Evolutionary conservation across 1,140 invertebrate species (phyloP).

Genomic region (Eumaeus atala): DNA sequence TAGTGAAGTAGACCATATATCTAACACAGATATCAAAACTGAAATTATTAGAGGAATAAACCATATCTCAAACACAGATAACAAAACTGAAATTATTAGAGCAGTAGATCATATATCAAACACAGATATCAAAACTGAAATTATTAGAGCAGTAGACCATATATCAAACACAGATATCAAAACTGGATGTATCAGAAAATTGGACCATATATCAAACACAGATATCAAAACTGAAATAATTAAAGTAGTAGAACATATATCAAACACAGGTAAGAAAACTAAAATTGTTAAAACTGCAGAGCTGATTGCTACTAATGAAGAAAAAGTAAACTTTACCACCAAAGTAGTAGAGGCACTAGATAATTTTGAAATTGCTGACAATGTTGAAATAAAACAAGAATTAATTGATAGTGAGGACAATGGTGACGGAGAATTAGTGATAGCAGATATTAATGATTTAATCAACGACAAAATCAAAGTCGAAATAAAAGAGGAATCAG

Average conservation of each 20-base stretch:
- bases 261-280: neutral
- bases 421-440: constrained; percentile 2
- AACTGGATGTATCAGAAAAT: neutral
- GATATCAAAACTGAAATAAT: no score
- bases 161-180: neutral
- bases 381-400: constrained; percentile 13
- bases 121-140: no score
- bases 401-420: constrained; percentile 11
- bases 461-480: neutral
- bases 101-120: no score
- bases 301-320: neutral
- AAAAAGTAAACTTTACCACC: neutral
- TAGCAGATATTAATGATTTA: neutral
- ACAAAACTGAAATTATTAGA: no score
- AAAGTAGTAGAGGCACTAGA: neutral
- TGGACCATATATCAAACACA: neutral
- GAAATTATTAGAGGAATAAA: no score
- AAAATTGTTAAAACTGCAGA: neutral
- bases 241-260: neutral
- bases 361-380: neutral
- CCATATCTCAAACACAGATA: no score
- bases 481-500: neutral
- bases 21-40: no score
- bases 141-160: no score
- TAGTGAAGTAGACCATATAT: no score